Evolutionary conservation across 1,140 invertebrate genomes (phyloP).

Genomic region (Paraescarpia echinospica): DNA sequence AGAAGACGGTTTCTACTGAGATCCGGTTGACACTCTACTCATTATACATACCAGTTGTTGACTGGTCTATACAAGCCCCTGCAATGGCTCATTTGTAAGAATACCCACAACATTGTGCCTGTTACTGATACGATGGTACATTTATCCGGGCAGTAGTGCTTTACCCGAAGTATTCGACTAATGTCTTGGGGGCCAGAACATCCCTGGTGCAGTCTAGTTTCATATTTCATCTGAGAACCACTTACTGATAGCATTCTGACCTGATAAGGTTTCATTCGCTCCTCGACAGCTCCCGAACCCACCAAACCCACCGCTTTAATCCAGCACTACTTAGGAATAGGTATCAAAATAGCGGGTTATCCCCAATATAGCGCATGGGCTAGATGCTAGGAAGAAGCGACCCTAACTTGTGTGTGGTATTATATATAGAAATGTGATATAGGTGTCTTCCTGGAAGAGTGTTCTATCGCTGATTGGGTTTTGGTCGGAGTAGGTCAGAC

Average conservation of each 20-base stretch:
- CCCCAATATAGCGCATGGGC: neutral
- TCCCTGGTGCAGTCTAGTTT: neutral
- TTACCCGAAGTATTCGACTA: neutral
- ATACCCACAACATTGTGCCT: neutral
- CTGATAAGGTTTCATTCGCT: neutral
- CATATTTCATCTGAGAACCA: neutral
- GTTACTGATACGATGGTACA: neutral
- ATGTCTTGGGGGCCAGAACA: neutral
- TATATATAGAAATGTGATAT: too few species aligned
- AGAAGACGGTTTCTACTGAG: neutral
- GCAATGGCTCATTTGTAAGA: neutral
- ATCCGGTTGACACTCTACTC: neutral
- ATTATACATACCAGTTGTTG: neutral
- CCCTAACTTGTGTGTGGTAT: neutral
- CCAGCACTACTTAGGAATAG: neutral
- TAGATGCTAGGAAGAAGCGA: neutral
- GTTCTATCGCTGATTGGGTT: neutral
- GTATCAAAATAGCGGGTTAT: neutral
- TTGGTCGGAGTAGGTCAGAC: neutral
- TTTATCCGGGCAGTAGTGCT: neutral
- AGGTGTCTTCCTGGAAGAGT: too few species aligned
- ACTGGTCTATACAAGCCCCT: neutral
- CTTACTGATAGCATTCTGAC: neutral
- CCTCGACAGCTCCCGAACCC: neutral
- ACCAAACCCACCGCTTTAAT: neutral